phyloP scores from a whole-genome alignment of 2,888 invertebrate species.

The Drosophila monieri region DNA sequence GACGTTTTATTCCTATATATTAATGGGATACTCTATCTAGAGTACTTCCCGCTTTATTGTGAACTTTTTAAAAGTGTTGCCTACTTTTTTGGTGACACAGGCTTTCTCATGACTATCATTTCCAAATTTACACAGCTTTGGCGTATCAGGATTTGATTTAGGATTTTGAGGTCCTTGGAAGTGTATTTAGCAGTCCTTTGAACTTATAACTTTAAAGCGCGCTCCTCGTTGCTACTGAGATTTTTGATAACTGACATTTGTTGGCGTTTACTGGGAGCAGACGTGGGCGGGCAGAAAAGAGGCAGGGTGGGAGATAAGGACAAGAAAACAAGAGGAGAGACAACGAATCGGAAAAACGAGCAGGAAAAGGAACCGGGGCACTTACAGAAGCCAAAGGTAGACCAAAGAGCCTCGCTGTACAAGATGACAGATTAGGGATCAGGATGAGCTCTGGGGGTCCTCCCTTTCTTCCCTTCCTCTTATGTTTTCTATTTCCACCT shows the following conservation, averaged over 20 bases:
- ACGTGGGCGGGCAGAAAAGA: slow-evolving; percentile 19
- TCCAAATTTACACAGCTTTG: background rate
- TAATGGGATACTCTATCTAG: background rate
- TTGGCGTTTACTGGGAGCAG: slow-evolving; percentile 26
- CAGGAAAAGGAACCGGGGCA: background rate
- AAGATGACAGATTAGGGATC: slow-evolving; percentile 32
- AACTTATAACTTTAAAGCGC: background rate
- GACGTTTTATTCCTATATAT: background rate
- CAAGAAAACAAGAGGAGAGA: background rate
- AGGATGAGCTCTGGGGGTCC: slow-evolving; percentile 11
- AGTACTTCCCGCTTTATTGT: background rate
- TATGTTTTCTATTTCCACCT: too few species aligned
- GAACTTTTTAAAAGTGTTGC: too few species aligned
- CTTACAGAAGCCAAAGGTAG: slow-evolving; percentile 34
- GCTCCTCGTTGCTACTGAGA: slow-evolving; percentile 56
- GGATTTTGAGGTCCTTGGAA: background rate
- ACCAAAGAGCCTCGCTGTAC: slow-evolving; percentile 3
- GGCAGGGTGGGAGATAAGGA: background rate
- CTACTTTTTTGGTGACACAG: background rate
- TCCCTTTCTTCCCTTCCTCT: background rate
- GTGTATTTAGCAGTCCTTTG: background rate
- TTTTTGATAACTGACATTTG: slow-evolving; percentile 76
- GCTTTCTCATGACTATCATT: too few species aligned
- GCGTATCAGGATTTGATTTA: background rate
- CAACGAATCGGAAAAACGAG: background rate